Conservation (phyloP, 2,113 vertebrate genomes). For the Peromyscus leucopus region DNA sequence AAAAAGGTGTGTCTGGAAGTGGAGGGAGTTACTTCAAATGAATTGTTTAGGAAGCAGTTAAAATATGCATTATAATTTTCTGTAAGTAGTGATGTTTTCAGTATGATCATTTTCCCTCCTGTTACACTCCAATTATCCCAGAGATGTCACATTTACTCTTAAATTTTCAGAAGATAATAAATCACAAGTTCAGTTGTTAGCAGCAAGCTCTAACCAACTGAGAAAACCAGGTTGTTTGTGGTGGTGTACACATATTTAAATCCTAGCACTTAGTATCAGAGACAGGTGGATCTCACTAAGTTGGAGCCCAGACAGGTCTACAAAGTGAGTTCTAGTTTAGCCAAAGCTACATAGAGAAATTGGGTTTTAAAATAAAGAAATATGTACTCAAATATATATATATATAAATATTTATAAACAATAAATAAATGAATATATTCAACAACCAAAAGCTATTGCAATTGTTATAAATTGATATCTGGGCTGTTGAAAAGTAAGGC, state of each 20-base stretch:
- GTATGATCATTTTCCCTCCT: neutral
- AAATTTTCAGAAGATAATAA: neutral
- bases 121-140: neutral
- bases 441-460: neutral
- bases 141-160: neutral
- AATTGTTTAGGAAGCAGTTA: neutral
- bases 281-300: no score
- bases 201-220: neutral
- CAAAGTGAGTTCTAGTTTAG: neutral
- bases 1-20: neutral
- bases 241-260: neutral
- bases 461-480: neutral
- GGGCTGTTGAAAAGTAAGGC: neutral
- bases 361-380: neutral
- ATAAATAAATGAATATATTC: neutral
- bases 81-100: neutral
- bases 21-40: no score
- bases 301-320: neutral
- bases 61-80: neutral
- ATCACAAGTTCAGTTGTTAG: neutral
- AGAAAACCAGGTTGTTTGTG: neutral
- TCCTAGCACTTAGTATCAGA: neutral
- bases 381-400: neutral
- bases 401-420: neutral
- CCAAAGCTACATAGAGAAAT: neutral